These are phyloP conservation scores for Apis laboriosa DNA, from an alignment of 1,140 invertebrate genomes.

Conservation along the genomic window DNA sequence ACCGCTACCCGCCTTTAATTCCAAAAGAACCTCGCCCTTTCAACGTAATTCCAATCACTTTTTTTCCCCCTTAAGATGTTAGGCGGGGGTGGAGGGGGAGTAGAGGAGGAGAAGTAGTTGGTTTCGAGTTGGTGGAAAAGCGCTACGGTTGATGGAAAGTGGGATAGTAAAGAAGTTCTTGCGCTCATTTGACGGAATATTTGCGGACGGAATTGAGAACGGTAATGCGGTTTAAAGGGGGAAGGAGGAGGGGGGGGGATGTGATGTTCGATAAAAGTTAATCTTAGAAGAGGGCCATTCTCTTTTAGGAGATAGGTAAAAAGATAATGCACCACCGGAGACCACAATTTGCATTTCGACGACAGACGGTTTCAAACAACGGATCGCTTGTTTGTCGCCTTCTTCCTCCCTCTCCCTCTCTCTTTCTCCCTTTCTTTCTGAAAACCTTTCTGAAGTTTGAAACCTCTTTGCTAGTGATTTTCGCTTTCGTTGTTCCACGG, in stretches of 20 bases:
- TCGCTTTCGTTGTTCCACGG: background rate
- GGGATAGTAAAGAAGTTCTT: background rate
- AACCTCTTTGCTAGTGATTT: background rate
- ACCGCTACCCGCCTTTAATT: slow-evolving; percentile 34
- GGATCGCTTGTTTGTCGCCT: background rate
- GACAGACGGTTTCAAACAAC: background rate
- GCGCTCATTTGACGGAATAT: background rate
- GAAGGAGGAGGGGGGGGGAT: too few species aligned
- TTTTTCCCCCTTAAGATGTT: background rate
- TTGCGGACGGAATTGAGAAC: background rate
- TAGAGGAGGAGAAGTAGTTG: too few species aligned
- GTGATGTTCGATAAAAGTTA: too few species aligned
- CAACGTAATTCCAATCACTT: slow-evolving; percentile 15
- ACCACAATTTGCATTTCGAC: background rate
- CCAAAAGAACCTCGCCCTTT: background rate
- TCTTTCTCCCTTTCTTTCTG: too few species aligned
- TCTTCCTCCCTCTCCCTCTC: too few species aligned
- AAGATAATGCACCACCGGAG: background rate
- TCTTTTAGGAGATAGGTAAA: background rate
- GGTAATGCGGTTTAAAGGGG: background rate
- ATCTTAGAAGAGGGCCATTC: background rate
- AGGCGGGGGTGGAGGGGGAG: too few species aligned
- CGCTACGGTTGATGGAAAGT: background rate
- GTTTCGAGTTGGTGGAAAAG: background rate
- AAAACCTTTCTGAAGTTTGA: too few species aligned